phyloP scores from a whole-genome alignment of 2,113 vertebrate species.

The Colaptes auratus region DNA sequence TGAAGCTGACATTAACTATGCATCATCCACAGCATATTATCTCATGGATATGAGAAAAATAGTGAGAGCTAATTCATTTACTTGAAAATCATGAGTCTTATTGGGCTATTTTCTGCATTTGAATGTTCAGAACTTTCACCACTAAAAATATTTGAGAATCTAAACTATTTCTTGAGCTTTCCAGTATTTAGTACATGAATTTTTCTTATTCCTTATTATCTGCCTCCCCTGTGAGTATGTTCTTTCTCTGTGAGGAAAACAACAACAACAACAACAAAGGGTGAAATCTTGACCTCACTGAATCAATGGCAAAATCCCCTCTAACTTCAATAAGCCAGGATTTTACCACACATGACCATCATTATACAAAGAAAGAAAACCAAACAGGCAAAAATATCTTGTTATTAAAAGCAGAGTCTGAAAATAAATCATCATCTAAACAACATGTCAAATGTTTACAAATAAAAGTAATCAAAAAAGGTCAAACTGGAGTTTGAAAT shows the following conservation, averaged over 20 bases:
- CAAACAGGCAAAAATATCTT: not conserved
- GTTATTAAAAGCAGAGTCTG: not conserved
- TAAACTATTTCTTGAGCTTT: not conserved
- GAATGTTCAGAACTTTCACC: not conserved
- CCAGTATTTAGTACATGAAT: not conserved
- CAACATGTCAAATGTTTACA: not conserved
- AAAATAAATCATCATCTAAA: not conserved
- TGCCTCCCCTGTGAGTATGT: not conserved
- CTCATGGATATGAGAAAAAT: not conserved
- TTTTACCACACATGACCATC: not conserved
- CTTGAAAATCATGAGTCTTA: not conserved
- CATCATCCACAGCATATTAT: not conserved
- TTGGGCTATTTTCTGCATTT: not conserved
- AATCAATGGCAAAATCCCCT: not conserved
- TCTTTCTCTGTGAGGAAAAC: not conserved
- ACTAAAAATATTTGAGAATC: not conserved
- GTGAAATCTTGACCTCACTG: not conserved
- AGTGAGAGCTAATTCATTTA: not conserved
- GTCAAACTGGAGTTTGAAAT: not conserved
- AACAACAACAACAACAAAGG: not conserved
- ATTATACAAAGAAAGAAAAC: not conserved
- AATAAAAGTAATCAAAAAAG: not conserved
- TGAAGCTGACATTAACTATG: not conserved
- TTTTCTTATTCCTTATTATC: not conserved
- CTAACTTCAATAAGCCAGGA: not conserved